Evolutionary conservation across 2,888 invertebrate species (phyloP), one percentile per base, ranked within the genome.

Genomic region (Serripes groenlandicus): DNA sequence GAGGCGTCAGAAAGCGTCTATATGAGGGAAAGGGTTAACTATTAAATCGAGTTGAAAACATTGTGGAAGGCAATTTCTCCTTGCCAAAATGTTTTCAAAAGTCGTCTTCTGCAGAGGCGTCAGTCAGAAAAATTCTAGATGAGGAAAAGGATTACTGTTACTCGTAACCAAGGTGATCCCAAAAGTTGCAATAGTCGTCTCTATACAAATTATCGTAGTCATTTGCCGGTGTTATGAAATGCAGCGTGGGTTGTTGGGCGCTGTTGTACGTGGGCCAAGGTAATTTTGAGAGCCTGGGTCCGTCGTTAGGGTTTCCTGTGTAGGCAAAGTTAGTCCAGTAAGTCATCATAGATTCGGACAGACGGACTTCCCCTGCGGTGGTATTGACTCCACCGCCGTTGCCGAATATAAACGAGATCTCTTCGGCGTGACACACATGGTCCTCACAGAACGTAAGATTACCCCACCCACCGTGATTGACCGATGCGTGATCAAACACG

Each of bases 241-340:
- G 75, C 71, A 90, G 72, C 78, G 87, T 88, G 34, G 75, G 32
- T 21, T 68, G 68, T 18, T 28, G 37, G 15, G 49, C 9, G 9
- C 71, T 75, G 23, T 30, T 7, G 79, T 90, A 90, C 18, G 58
- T 54, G 4, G 91, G 91, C 91, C 91, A 90, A 26, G 58, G 32
- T 9, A 81, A 21, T 30, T 62, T 37, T 3, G 49, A 58, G 15
- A 66, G 26, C 34, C 75, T 23, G 30, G 79, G 81, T 15, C 90
- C 89, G 9, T 70, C 60, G 64, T 89, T 90, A 1, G 92, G 92
- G 62, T 90, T 84, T 60, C 91, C 90, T 18, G 89, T 86, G 70
- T 92, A 91, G 9, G 93, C 93, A 80, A 93, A 93, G 75, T 93
- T 93, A 18, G 92, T 88, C 91, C 92, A 93, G 72, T 91, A 92